Evolutionary conservation across 2,888 invertebrate species (phyloP).

Genomic region (Drosophila borborema): DNA sequence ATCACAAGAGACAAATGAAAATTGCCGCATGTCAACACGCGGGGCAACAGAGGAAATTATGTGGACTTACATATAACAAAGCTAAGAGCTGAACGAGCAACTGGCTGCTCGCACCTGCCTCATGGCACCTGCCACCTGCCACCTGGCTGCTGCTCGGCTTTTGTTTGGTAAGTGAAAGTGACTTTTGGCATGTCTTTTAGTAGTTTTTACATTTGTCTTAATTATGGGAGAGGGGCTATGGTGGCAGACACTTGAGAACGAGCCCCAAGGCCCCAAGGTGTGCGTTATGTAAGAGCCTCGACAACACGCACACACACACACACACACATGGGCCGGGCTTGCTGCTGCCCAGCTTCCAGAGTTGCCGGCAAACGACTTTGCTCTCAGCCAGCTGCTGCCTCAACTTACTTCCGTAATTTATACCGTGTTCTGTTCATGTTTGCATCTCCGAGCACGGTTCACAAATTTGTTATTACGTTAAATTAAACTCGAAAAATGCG

Average conservation of each 20-base stretch:
- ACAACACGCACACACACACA: slow-evolving; percentile 23
- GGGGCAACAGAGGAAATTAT: slow-evolving; percentile 46
- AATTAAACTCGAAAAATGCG: slow-evolving; percentile 80
- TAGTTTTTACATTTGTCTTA: slow-evolving; percentile 78
- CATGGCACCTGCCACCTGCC: slow-evolving; percentile 8
- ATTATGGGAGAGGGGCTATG: slow-evolving; percentile 46
- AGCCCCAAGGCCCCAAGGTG: slow-evolving; percentile 21
- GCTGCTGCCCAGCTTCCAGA: slow-evolving; percentile 22
- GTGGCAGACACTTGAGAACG: slow-evolving; percentile 45
- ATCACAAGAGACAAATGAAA: slow-evolving; percentile 45
- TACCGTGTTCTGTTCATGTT: slow-evolving; percentile 33
- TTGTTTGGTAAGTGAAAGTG: slow-evolving; percentile 57
- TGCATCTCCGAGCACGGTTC: slow-evolving; percentile 15
- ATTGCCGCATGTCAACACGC: slow-evolving; percentile 53
- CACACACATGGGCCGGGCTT: background rate
- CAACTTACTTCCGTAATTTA: slow-evolving; percentile 71
- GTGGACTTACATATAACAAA: slow-evolving; percentile 57
- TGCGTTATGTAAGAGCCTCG: slow-evolving; percentile 18
- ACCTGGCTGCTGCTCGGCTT: slow-evolving; percentile 34
- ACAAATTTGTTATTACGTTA: slow-evolving; percentile 72
- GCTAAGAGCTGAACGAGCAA: slow-evolving; percentile 15
- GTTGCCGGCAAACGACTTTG: slow-evolving; percentile 17
- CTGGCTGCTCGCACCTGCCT: slow-evolving; percentile 14
- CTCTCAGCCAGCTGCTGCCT: slow-evolving; percentile 48
- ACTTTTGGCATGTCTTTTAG: slow-evolving; percentile 53